A percentile compares a stretch with the other conserved stretches of the same genome.
phyloP scores from a whole-genome alignment of 2,113 vertebrate genomes.

The Chitala chitala region DNA sequence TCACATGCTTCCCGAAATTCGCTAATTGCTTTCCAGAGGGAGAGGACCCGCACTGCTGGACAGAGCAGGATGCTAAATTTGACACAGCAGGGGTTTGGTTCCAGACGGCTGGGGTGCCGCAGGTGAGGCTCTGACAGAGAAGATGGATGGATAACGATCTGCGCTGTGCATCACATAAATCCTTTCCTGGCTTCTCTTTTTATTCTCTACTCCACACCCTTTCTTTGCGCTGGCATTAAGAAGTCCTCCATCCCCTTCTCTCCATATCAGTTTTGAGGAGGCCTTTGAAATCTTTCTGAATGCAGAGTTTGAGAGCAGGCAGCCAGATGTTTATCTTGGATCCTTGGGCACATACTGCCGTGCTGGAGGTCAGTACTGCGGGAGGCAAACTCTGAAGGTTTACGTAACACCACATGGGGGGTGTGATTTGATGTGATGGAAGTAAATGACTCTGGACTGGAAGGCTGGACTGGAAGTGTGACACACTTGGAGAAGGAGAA shows the following conservation, averaged over 20 bases:
- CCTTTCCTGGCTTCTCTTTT: slow-evolving; percentile 52
- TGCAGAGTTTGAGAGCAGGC: slow-evolving; percentile 53
- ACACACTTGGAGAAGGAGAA: background rate
- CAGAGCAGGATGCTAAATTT: background rate
- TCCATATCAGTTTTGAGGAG: slow-evolving; percentile 25
- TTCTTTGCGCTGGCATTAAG: slow-evolving; percentile 33
- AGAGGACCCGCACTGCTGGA: background rate
- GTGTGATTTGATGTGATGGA: background rate
- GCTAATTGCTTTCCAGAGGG: background rate
- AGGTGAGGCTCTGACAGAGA: slow-evolving; percentile 32
- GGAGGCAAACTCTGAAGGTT: background rate
- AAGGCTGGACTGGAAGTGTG: too few species aligned
- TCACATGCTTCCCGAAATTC: background rate
- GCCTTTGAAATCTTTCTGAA: slow-evolving; percentile 38
- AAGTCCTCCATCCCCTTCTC: slow-evolving; percentile 27
- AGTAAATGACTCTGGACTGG: too few species aligned
- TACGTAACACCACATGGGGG: background rate
- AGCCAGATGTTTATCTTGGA: slow-evolving; percentile 41
- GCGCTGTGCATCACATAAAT: slow-evolving; percentile 48
- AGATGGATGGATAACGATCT: slow-evolving; percentile 48
- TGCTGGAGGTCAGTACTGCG: slow-evolving; percentile 29
- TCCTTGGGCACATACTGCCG: slow-evolving; percentile 30
- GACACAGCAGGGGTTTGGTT: background rate
- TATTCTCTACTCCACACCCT: slow-evolving; percentile 40
- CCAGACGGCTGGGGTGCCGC: background rate